These are phyloP conservation scores for Keiferia lycopersicella DNA, from an alignment of 2,888 invertebrate genomes.

Conservation along the genomic window DNA sequence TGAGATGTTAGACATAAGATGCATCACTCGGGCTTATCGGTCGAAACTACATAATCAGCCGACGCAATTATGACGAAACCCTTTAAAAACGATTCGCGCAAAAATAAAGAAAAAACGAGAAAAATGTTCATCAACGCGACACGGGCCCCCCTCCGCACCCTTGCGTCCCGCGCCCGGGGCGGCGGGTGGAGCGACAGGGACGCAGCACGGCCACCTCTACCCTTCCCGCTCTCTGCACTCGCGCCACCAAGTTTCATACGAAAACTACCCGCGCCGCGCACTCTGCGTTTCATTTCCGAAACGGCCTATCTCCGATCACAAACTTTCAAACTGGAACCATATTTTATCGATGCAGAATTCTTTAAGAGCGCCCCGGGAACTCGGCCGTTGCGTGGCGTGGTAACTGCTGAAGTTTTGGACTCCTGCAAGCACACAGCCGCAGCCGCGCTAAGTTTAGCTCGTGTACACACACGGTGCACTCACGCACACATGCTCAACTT, in stretches of 20 bases:
- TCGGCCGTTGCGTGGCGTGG: constrained; percentile 39
- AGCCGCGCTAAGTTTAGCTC: constrained; percentile 73
- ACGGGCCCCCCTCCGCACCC: constrained; percentile 59
- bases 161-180: constrained; percentile 55
- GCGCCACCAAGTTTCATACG: constrained; percentile 75
- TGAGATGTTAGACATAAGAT: constrained; percentile 19
- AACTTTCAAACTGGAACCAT: constrained; percentile 23
- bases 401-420: constrained; percentile 64
- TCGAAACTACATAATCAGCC: constrained; percentile 71
- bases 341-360: constrained; percentile 20
- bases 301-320: constrained; percentile 39
- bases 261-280: constrained; percentile 80
- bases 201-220: constrained; percentile 42
- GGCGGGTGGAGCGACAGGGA: constrained; percentile 69
- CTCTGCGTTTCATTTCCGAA: constrained; percentile 38
- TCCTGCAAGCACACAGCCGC: constrained; percentile 70
- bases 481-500: constrained; percentile 59
- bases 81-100: constrained; percentile 81
- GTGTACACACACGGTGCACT: constrained; percentile 61
- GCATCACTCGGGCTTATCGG: constrained; percentile 55
- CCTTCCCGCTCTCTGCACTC: constrained; percentile 68
- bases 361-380: constrained; percentile 8
- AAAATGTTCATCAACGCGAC: constrained; percentile 82
- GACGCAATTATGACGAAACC: constrained; percentile 80
- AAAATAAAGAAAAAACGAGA: constrained; percentile 78